Conservation (phyloP, 2,797 vertebrate genomes). For the Tapera naevia region DNA sequence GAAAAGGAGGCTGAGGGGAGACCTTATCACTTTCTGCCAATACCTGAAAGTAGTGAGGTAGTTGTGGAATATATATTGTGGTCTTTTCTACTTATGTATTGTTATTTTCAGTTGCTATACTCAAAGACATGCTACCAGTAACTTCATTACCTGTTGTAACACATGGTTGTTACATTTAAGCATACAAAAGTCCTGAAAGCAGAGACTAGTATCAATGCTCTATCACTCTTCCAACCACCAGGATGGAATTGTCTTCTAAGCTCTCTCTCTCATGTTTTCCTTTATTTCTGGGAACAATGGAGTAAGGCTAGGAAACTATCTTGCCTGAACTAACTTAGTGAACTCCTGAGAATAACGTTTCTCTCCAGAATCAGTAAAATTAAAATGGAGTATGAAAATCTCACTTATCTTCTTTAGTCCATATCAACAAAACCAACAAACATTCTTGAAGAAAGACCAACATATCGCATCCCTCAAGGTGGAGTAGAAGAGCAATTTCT, state of each 20-base stretch:
- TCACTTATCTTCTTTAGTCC: not conserved
- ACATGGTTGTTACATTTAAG: not conserved
- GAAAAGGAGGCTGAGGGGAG: no score
- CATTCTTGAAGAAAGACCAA: not conserved
- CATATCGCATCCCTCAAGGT: rapidly evolving
- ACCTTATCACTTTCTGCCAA: no score
- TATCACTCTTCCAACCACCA: not conserved
- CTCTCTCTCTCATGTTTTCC: not conserved
- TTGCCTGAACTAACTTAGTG: not conserved
- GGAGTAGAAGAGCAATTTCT: not conserved
- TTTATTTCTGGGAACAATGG: not conserved
- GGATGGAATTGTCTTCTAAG: not conserved
- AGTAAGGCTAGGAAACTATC: not conserved
- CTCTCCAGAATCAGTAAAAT: not conserved
- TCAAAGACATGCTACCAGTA: not conserved
- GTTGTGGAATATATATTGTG: not conserved
- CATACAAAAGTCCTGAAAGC: not conserved
- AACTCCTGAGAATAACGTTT: not conserved
- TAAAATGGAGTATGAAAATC: not conserved
- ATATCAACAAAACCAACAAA: not conserved
- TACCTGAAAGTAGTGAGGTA: no score
- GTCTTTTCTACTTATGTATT: not conserved
- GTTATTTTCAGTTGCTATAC: not conserved
- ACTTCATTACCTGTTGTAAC: not conserved
- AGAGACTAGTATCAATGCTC: not conserved